Base-by-base conservation (phyloP, 2,888 invertebrate species). In the Gastrophysa polygoni region DNA sequence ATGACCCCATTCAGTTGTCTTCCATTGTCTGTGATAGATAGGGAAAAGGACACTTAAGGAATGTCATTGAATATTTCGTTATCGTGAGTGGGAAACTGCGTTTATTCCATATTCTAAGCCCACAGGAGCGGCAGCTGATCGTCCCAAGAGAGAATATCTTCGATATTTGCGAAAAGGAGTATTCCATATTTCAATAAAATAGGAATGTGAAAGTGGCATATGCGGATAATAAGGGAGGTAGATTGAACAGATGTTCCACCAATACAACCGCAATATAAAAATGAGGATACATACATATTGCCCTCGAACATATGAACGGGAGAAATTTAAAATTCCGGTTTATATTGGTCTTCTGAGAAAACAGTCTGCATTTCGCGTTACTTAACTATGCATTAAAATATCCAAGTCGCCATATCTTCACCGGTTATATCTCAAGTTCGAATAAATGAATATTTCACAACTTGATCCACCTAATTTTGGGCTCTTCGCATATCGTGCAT, bases 341-440 rank as follows among this genome's bases (percentile, higher is more conserved):
- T 67, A 70, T 75, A 76, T 76, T 73, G 76, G 73, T 71, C 75
- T 76, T 74, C 71, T 62, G 75, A 75, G 76, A 52, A 69, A 74
- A 72, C 70, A 66, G 59, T 66, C 68, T 68, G 68, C 71, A 69
- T 72, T 64, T 69, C 68, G 64, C 63, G 71, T 74, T 73, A 74
- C 77, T 77, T 75, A 77, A 76, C 75, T 77, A 77, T 77, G 77
- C 77, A 77, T 77, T 77, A 77, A 76, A 77, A 75, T 75, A 75
- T 73, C 73, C 34, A n/a, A 34, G 57, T 38, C 57, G 64, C 61
- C 47, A 55, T 61, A 59, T 67, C 67, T 66, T 67, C 60, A 57
- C 63, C 61, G 62, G 64, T 62, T 70, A 65, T 69, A 58, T 68
- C 68, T 64, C 62, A 60, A 66, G 68, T 69, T 63, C 66, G 66